Evolutionary conservation across 2,888 invertebrate genomes (phyloP).

Genomic region (Thereva unica): DNA sequence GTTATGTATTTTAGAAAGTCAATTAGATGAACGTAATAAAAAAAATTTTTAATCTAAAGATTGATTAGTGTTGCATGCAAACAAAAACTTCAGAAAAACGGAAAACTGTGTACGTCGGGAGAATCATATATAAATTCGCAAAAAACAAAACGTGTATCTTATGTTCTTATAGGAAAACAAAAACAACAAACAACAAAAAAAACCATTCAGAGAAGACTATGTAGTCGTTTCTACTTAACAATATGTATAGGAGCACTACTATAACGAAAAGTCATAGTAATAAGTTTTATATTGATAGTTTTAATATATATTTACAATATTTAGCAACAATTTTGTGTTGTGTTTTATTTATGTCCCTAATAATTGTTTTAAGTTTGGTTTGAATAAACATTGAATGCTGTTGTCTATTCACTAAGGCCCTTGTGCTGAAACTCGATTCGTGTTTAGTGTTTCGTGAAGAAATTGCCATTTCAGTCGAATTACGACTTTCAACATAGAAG

Average conservation of each 20-base stretch:
- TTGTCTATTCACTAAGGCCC: no score
- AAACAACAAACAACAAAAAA: background rate
- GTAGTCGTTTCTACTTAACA: constrained; percentile 24
- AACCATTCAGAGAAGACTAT: constrained; percentile 4
- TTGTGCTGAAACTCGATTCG: no score
- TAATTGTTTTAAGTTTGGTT: no score
- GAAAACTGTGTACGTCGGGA: no score
- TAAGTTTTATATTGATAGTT: constrained; percentile 42
- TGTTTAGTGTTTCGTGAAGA: no score
- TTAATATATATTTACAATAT: constrained; percentile 39
- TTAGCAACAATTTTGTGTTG: constrained; percentile 11
- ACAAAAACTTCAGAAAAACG: background rate
- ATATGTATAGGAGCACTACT: constrained; percentile 16
- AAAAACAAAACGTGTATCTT: no score
- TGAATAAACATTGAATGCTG: no score
- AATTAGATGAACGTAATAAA: constrained; percentile 25
- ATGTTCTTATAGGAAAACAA: background rate
- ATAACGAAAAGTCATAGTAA: constrained; percentile 32
- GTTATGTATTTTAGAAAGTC: constrained; percentile 21
- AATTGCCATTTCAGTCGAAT: no score
- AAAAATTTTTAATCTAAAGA: constrained; percentile 5
- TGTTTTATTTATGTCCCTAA: no score
- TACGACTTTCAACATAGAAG: no score
- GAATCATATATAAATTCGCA: no score
- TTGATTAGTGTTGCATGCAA: no score